Base-by-base conservation (phyloP, 2,113 vertebrate genomes). In the Phainopepla nitens region DNA sequence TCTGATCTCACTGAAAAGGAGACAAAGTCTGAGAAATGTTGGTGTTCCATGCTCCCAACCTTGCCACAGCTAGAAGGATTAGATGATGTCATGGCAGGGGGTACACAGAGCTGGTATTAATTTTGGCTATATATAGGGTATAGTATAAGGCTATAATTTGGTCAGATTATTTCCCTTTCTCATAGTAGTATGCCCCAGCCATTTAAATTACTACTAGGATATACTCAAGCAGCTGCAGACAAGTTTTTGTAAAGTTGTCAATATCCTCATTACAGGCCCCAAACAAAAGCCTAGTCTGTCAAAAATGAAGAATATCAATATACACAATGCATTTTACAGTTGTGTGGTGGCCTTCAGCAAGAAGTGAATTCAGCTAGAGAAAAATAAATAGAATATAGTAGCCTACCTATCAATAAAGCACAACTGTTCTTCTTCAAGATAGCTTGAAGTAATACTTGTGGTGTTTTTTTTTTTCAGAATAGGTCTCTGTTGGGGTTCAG, bases 401-500 rank as follows among this genome's bases (percentile, higher is more conserved):
- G 39, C 18, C 5, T 66, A 75, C 33, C 54, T 88, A 47, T 85
- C 66, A 88, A 58, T 60, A 85, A 87, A 94, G 66, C 58, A 87
- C 61, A 96, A 94, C 66, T 61, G 49, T 72, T 94, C 47, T 95
- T 96, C 95, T 95, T 92, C 29, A 91, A 86, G 87, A 84, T 60
- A 79, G 42, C 50, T 77, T 47, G 39, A 87, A 91, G 56, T 95
- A 92, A 47, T 77, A 64, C 54, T 89, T 94, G 25, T 51, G 80
- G 91, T 80, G 17, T 14, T 60, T 87, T 87, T 88, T 88, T 94
- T 58, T 84, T 92, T 71, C 62, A 82, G 72, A 35, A 33, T 54
- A 76, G 73, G 86, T 90, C 41, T 96, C 94, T 87, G 62, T 53
- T 90, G 71, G 84, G 88, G 90, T 97, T 97, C 96, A 95, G 69